Base-by-base conservation (phyloP, 2,113 vertebrate genomes). In the Barbus barbus region DNA sequence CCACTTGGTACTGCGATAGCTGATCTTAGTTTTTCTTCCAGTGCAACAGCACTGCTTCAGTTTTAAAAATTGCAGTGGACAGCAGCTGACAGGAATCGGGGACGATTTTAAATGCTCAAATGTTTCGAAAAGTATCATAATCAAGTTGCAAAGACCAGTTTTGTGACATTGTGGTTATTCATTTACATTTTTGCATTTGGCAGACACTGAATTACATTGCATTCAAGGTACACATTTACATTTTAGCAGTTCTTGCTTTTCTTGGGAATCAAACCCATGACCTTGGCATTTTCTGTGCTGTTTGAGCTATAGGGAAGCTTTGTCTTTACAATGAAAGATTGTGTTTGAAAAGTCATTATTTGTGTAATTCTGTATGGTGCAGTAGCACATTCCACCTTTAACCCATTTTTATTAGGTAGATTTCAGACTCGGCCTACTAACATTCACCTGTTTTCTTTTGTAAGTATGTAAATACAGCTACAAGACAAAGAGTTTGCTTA, bases 31-130 rank as follows among this genome's bases (percentile, higher is more conserved):
- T 78, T 77, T 36, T 38, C 16, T 24, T 82, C 20, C 38, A 24
- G 4, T 75, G 51, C 31, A 60, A 63, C 82, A 44, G 86, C 41
- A 67, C 36, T 67, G 80, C 60, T 78, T 67, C 46, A 56, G 13
- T 41, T 41, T 22, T 7, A 44, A 63, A 61, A 65, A 20, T 33
- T 41, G 36, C 14, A 31, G 33, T 44, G 53, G 74, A 80, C 67
- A 41, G 44, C 26, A 53, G 28, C 18, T 13, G 53, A 1, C 46
- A 5, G 26, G 12, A 72, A 38, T 38, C 28, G 1, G 14, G 61
- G 63, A 9, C 51, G 9, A 26, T 22, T 53, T 53, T 33, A 33
- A 56, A n/a, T 33, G 31, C 4, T 77, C 0, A 22, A 58, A 77
- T 77, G 31, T 36, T 77, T 33, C 9, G n/a, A 58, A 36, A 58